A percentile compares a stretch with the other conserved stretches of the same genome.
Conservation (phyloP, 2,888 invertebrate genomes). For the Temnothorax rugatulus region DNA sequence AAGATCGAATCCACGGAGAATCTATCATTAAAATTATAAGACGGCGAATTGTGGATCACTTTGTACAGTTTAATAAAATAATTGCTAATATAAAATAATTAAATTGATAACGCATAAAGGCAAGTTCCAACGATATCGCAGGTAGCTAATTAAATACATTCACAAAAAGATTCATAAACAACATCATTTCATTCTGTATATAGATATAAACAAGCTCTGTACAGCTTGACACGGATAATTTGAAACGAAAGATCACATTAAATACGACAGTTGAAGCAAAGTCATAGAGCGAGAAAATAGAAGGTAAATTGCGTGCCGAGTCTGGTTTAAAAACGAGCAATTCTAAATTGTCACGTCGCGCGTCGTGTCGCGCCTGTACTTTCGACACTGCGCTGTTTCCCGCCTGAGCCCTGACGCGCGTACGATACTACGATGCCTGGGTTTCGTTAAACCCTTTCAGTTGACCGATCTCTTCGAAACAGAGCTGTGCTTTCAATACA, state of each 20-base stretch:
- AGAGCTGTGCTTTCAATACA: too few species aligned
- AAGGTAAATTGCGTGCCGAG: background rate
- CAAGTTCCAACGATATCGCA: background rate
- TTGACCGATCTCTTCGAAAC: background rate
- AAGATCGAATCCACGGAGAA: background rate
- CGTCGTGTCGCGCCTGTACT: background rate
- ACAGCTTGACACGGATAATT: slow-evolving; percentile 9
- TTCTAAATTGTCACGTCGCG: slow-evolving; percentile 12
- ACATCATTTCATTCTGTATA: background rate
- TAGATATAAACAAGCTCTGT: background rate
- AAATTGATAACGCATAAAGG: background rate
- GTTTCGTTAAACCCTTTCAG: background rate
- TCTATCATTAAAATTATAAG: background rate
- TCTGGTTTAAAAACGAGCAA: slow-evolving; percentile 5
- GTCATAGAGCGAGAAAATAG: background rate
- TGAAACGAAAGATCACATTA: background rate
- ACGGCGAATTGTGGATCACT: background rate
- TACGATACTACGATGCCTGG: background rate
- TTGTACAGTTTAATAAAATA: background rate
- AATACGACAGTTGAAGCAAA: background rate
- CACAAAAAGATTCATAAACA: background rate
- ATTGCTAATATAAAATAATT: background rate
- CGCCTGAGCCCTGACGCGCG: background rate
- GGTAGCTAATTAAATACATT: background rate
- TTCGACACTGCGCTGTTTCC: background rate